Conservation (phyloP, 2,113 vertebrate genomes). For the Corythornis cristatus region DNA sequence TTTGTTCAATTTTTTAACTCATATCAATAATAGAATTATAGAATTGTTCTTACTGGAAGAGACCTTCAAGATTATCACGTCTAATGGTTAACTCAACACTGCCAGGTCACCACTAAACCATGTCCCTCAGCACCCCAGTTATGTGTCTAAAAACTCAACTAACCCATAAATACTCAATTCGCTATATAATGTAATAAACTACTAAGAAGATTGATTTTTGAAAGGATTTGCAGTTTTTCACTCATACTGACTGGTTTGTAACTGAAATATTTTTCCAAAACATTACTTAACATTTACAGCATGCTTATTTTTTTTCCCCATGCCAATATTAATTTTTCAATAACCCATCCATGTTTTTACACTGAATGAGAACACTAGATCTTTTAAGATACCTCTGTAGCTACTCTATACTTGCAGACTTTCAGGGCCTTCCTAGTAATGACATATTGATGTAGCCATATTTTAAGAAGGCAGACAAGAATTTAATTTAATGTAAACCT, state of each 20-base stretch:
- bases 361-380: background rate
- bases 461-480: background rate
- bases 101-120: background rate
- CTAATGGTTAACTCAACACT: background rate
- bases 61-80: background rate
- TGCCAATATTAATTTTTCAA: background rate
- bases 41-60: background rate
- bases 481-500: background rate
- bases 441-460: background rate
- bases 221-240: constrained; percentile 28
- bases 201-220: background rate
- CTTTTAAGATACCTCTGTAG: background rate
- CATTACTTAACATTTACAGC: constrained; percentile 8
- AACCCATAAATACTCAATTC: background rate
- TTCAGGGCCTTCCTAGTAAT: background rate
- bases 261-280: background rate
- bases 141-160: background rate
- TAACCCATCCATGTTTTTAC: background rate
- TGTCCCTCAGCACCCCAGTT: background rate
- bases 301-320: background rate
- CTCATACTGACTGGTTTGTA: constrained; percentile 6
- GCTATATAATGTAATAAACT: background rate
- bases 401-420: background rate
- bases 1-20: background rate
- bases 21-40: background rate